Percentiles rank a stretch among this genome's conserved stretches.
Conservation (phyloP, 2,113 vertebrate species). For the Dolichotis patagonum region DNA sequence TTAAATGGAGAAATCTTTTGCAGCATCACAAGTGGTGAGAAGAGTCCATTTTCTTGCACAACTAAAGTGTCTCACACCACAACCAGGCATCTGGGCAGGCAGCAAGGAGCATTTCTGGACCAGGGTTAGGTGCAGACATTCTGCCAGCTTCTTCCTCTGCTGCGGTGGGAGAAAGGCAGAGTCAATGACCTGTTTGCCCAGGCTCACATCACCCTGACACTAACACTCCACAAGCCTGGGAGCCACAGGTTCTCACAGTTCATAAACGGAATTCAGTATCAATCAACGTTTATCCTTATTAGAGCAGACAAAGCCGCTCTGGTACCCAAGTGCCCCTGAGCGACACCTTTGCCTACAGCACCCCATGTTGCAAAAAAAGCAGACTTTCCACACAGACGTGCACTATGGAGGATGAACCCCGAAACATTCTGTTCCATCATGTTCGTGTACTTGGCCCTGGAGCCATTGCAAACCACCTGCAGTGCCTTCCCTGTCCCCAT, state of each 20-base stretch:
- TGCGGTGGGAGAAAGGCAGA: background rate
- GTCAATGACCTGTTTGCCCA: background rate
- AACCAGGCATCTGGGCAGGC: background rate
- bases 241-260: background rate
- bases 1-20: background rate
- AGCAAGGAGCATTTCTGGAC: background rate
- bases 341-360: background rate
- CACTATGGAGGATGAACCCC: background rate
- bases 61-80: background rate
- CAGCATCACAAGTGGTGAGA: background rate
- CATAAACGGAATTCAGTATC: slow-evolving; percentile 5
- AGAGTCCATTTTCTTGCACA: background rate
- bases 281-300: background rate
- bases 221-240: background rate
- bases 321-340: background rate
- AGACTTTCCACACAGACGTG: background rate
- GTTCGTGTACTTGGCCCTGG: background rate
- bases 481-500: background rate
- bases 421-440: background rate
- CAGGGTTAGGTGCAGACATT: background rate
- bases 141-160: background rate
- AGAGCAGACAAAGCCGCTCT: background rate
- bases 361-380: background rate
- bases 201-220: background rate
- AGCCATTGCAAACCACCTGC: background rate